Percentiles rank a stretch among this genome's conserved stretches.
phyloP scores from a whole-genome alignment of 1,140 invertebrate genomes.

The Hydropsyche tenuis region DNA sequence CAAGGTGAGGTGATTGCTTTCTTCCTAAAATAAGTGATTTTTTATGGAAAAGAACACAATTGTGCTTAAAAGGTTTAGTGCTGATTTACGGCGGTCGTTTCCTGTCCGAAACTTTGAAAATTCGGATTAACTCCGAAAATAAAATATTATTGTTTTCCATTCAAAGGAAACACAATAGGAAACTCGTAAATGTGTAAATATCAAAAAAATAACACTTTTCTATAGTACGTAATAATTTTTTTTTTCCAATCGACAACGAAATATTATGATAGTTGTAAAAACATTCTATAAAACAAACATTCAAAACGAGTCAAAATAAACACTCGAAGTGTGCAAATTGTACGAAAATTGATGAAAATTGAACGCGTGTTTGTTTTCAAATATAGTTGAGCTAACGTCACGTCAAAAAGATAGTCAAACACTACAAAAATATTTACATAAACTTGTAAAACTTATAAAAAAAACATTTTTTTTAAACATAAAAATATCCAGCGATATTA shows the following conservation, averaged over 20 bases:
- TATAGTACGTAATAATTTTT: not conserved
- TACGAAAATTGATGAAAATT: constrained; percentile 9
- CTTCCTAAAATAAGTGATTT: constrained; percentile 1
- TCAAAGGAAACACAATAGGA: too few relatives aligned
- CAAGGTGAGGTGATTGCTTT: constrained; percentile 12
- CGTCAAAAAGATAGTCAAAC: not conserved
- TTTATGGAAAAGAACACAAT: not conserved
- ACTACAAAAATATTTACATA: too few relatives aligned
- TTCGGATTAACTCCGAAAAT: not conserved
- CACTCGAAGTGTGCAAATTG: not conserved
- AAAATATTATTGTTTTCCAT: too few relatives aligned
- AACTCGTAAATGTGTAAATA: not conserved
- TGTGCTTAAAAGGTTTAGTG: not conserved
- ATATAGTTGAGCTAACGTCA: not conserved
- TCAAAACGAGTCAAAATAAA: not conserved
- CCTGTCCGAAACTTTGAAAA: not conserved
- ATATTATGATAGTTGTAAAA: too few relatives aligned
- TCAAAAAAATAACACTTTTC: not conserved
- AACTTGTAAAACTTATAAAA: too few relatives aligned
- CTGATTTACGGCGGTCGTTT: constrained; percentile 17
- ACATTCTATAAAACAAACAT: not conserved
- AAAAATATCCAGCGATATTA: too few relatives aligned
- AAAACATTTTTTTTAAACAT: too few relatives aligned
- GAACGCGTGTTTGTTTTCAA: not conserved
- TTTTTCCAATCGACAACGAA: not conserved